phyloP scores from a whole-genome alignment of 2,797 vertebrate species.

The Anabas testudineus region DNA sequence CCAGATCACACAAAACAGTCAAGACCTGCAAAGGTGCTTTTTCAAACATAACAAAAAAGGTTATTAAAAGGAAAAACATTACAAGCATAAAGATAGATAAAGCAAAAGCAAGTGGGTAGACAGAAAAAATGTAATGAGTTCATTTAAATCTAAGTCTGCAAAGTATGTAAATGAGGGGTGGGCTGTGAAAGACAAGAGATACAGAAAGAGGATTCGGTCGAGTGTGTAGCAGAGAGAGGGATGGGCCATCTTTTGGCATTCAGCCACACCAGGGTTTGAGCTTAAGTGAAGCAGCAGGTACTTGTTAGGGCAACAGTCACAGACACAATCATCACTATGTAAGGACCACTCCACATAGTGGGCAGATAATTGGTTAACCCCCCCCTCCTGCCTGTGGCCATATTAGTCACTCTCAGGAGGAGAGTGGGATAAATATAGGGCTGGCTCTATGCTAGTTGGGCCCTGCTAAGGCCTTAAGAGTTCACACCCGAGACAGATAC shows the following conservation, averaged over 20 bases:
- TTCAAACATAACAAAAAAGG: neutral
- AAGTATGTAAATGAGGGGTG: neutral
- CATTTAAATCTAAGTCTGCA: constrained; percentile 1
- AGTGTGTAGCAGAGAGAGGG: constrained; percentile 29
- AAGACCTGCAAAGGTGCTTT: constrained; percentile 6
- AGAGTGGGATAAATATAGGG: constrained; percentile 86
- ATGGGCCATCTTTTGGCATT: constrained; percentile 68
- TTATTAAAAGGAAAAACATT: neutral
- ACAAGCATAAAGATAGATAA: neutral
- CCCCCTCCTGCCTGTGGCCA: constrained; percentile 76
- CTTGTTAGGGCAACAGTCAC: constrained; percentile 81
- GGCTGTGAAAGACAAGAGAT: constrained; percentile 6
- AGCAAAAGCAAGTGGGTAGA: neutral
- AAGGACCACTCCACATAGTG: constrained; percentile 77
- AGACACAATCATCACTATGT: constrained; percentile 84
- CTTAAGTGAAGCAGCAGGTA: constrained; percentile 47
- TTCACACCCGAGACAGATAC: constrained; percentile 52
- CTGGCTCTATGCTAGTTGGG: constrained; percentile 58
- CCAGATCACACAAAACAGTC: neutral
- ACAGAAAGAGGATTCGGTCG: constrained; percentile 31
- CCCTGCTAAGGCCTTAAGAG: constrained; percentile 71
- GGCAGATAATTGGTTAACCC: constrained; percentile 79
- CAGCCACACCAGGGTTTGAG: constrained; percentile 40
- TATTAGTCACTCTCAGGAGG: constrained; percentile 85
- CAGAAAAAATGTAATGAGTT: constrained; percentile 2